Evolutionary conservation across 2,113 vertebrate genomes (phyloP).

Genomic region (Tachycineta bicolor): DNA sequence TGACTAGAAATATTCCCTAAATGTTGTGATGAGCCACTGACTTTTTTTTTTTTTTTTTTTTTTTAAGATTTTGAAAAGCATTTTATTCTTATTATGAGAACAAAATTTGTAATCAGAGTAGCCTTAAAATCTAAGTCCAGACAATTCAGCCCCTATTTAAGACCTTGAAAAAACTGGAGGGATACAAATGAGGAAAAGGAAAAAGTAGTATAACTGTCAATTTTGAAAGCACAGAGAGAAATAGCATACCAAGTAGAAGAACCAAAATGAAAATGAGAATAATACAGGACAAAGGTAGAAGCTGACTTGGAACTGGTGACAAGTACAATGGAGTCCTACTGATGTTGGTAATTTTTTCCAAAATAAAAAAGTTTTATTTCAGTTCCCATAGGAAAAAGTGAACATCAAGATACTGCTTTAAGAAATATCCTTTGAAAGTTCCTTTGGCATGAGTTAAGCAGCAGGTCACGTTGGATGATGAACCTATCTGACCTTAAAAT

Average conservation of each 20-base stretch:
- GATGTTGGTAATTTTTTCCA: neutral
- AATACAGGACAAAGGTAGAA: neutral
- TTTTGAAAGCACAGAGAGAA: neutral
- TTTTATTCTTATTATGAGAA: neutral
- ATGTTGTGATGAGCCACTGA: neutral
- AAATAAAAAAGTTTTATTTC: neutral
- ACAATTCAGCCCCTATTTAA: neutral
- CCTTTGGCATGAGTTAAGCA: neutral
- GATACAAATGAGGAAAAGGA: neutral
- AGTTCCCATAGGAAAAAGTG: neutral
- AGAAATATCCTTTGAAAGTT: neutral
- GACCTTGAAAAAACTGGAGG: neutral
- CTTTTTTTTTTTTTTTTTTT: neutral
- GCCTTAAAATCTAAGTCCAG: neutral
- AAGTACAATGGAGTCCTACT: neutral
- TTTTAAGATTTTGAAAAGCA: neutral
- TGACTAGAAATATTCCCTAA: neutral
- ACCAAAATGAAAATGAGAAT: conserved; percentile 21
- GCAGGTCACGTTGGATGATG: neutral
- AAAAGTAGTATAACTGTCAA: neutral
- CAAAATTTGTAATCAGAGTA: neutral
- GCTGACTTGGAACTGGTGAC: neutral
- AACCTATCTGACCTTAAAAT: neutral
- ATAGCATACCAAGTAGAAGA: neutral
- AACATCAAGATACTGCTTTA: neutral